phyloP scores from a whole-genome alignment of 1,140 invertebrate species.

The Lordiphosa mommai region DNA sequence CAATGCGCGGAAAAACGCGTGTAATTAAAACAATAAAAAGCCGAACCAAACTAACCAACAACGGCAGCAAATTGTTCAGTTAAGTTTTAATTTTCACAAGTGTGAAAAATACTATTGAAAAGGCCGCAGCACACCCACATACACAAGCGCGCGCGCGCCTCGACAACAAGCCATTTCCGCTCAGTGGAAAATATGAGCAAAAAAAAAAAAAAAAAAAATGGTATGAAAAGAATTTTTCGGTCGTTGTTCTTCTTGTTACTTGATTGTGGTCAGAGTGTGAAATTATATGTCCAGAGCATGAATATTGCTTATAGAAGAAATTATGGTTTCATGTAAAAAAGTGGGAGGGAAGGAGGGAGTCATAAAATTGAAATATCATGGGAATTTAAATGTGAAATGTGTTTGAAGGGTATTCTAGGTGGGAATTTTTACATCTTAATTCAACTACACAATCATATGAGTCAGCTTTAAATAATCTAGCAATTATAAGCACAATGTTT shows the following conservation, averaged over 20 bases:
- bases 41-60: conserved; percentile 14
- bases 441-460: too few relatives aligned
- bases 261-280: too few relatives aligned
- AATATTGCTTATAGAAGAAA: too few relatives aligned
- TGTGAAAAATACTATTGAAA: conserved; percentile 75
- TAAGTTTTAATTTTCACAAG: conserved; percentile 76
- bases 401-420: too few relatives aligned
- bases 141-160: conserved; percentile 28
- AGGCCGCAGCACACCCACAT: conserved; percentile 32
- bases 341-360: too few relatives aligned
- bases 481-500: too few relatives aligned
- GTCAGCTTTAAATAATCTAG: too few relatives aligned
- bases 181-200: conserved; percentile 1
- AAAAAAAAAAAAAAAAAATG: conserved; percentile 2
- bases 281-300: too few relatives aligned
- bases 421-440: too few relatives aligned
- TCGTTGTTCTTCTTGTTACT: neutral
- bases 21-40: conserved; percentile 74
- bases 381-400: too few relatives aligned
- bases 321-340: too few relatives aligned
- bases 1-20: conserved; percentile 72
- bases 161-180: conserved; percentile 68
- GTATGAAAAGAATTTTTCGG: conserved; percentile 10
- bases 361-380: too few relatives aligned
- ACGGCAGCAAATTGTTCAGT: conserved; percentile 60